phyloP scores from a whole-genome alignment of 2,888 invertebrate species.

The Diloba caeruleocephala region DNA sequence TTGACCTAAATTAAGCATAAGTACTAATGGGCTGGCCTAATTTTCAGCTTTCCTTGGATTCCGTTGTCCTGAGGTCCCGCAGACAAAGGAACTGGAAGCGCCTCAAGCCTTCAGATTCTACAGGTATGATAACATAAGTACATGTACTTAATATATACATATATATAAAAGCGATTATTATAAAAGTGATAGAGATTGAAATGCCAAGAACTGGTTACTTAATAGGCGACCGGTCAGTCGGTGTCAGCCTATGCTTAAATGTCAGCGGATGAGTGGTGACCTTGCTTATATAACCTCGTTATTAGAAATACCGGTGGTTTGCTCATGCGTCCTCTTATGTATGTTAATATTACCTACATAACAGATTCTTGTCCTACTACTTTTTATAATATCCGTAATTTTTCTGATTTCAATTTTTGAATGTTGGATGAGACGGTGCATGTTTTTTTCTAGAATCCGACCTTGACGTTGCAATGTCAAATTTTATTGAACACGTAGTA shows the following conservation, averaged over 20 bases:
- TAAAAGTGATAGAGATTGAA: constrained; percentile 58
- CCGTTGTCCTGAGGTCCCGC: constrained; percentile 91
- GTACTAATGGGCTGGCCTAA: not conserved
- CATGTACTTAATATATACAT: constrained; percentile 18
- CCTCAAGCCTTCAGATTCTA: constrained; percentile 84
- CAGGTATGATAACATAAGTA: constrained; percentile 65
- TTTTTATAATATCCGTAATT: constrained; percentile 16
- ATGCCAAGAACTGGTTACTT: constrained; percentile 76
- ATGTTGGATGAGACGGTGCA: not conserved
- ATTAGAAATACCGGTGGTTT: constrained; percentile 77
- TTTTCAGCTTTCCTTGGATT: constrained; percentile 93
- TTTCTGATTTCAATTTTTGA: constrained; percentile 14
- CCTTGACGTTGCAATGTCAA: constrained; percentile 24
- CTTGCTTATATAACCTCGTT: constrained; percentile 82
- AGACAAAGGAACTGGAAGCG: constrained; percentile 76
- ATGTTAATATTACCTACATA: constrained; percentile 48
- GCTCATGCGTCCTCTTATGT: constrained; percentile 66
- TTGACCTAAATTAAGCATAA: not conserved
- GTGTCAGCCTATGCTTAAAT: constrained; percentile 72
- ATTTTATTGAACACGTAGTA: constrained; percentile 2
- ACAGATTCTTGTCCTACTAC: constrained; percentile 35
- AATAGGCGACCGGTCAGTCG: constrained; percentile 77
- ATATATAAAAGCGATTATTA: constrained; percentile 23
- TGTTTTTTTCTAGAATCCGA: constrained; percentile 17
- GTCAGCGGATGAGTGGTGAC: constrained; percentile 81